Percentiles rank a stretch among this genome's conserved stretches.
phyloP scores from a whole-genome alignment of 2,797 vertebrate species.

The Anguilla marmorata region DNA sequence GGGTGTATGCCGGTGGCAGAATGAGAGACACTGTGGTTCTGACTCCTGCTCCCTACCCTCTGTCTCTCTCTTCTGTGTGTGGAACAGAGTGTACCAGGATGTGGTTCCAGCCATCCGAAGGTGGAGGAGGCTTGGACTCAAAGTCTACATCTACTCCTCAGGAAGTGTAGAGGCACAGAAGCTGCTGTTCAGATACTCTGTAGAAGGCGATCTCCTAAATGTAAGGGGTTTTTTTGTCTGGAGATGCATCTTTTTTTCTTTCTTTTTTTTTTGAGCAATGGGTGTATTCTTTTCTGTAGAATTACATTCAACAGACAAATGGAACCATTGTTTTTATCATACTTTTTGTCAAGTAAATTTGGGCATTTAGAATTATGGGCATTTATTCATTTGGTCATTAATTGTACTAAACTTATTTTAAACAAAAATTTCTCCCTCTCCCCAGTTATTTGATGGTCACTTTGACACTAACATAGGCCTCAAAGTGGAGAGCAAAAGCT shows the following conservation, averaged over 20 bases:
- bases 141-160: conserved; percentile 93
- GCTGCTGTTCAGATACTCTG: conserved; percentile 87
- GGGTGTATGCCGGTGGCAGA: neutral
- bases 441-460: conserved; percentile 90
- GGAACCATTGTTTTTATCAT: neutral
- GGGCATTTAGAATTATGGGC: neutral
- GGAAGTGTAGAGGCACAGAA: conserved; percentile 96
- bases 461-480: conserved; percentile 92
- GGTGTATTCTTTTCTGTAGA: neutral
- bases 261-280: neutral
- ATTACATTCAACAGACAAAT: neutral
- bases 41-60: conserved; percentile 9
- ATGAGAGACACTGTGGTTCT: neutral
- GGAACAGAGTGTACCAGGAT: conserved; percentile 85
- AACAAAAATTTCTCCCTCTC: neutral
- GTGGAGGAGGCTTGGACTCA: conserved; percentile 84
- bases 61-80: conserved; percentile 17
- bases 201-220: conserved; percentile 89
- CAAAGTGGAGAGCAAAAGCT: conserved; percentile 93
- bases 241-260: neutral
- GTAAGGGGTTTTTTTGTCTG: conserved; percentile 61
- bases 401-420: neutral
- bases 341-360: neutral
- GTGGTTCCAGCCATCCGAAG: conserved; percentile 86
- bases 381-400: neutral